Evolutionary conservation across 2,113 vertebrate species (phyloP), one percentile per base, ranked within the genome.

Genomic region (Aptenodytes forsteri): DNA sequence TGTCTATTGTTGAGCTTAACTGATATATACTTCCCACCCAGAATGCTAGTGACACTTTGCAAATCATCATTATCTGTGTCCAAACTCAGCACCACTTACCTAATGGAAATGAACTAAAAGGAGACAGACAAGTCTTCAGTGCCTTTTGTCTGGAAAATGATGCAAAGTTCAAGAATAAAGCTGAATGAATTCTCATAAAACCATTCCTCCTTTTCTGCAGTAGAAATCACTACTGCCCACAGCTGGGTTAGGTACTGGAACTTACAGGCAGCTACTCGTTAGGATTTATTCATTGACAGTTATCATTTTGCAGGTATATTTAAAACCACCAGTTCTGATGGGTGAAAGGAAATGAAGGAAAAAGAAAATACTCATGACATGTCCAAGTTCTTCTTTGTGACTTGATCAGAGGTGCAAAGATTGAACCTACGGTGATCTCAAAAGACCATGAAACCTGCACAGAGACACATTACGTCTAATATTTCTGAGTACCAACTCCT

Each of bases 341-440:
- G 9, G 7, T 70, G 23, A 86, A 88, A 82, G 26, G 19, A 90
- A 84, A 78, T 32, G 4, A 61, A 83, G 30, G 19, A 54, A 89
- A 88, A 59, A 50, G 4, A 19, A 71, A 70, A 58, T 50, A 78
- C 15, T 32, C 1, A 17, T 20, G 27, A 52, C 12, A 13, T 32
- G 17, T 36, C 22, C 21, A 80, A 34, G 83, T 64, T 72, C 14
- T 72, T 23, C 36, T 36, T 44, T 50, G 14, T 81, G 49, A 65
- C 11, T 81, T 83, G 6, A 66, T 61, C 36, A 62, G 26, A n/a
- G 6, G 2, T 65, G 14, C 16, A 44, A 56, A 55, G 50, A 38
- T 30, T 26, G 16, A 80, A 84, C 0, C 0, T 22, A 34, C 0
- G 0, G 4, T 55, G 21, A 52, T 42, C 62, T 91, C 30, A 55